Percentiles rank a stretch among this genome's conserved stretches.
Conservation (phyloP, 2,797 vertebrate genomes). For the Enteromius unitaeniatus region DNA sequence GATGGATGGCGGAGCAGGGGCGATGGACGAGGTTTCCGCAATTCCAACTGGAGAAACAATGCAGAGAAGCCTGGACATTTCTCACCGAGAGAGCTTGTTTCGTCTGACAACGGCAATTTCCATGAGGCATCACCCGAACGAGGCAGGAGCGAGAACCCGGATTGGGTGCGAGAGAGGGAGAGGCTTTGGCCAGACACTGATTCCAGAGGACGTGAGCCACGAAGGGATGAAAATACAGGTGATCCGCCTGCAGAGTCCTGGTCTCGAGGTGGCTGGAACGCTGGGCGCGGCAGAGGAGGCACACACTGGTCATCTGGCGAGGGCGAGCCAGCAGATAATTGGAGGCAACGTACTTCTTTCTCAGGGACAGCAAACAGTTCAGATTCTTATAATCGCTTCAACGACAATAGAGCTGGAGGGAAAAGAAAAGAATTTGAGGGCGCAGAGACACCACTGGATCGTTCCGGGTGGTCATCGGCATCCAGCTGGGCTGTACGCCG, state of each 20-base stretch:
- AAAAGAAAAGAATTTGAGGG: slow-evolving; percentile 85
- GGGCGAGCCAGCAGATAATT: slow-evolving; percentile 82
- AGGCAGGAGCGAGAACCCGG: slow-evolving; percentile 85
- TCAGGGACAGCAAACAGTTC: slow-evolving; percentile 87
- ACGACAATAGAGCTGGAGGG: slow-evolving; percentile 84
- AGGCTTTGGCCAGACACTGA: slow-evolving; percentile 80
- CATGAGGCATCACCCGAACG: slow-evolving; percentile 80
- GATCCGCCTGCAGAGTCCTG: slow-evolving; percentile 80
- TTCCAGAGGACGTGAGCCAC: slow-evolving; percentile 73
- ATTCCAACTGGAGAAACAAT: slow-evolving; percentile 79
- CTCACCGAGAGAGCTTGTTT: slow-evolving; percentile 78
- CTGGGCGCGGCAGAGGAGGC: slow-evolving; percentile 75
- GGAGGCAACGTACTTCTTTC: slow-evolving; percentile 88
- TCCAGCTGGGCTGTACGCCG: slow-evolving; percentile 97
- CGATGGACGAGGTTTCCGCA: slow-evolving; percentile 78
- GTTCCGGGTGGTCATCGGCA: slow-evolving; percentile 97
- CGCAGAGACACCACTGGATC: slow-evolving; percentile 83
- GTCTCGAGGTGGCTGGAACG: slow-evolving; percentile 79
- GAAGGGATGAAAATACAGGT: slow-evolving; percentile 78
- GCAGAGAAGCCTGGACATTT: slow-evolving; percentile 77
- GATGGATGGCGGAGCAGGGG: slow-evolving; percentile 84
- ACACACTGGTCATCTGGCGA: slow-evolving; percentile 76
- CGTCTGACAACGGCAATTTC: slow-evolving; percentile 71
- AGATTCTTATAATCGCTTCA: slow-evolving; percentile 86
- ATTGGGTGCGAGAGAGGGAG: slow-evolving; percentile 92